A percentile compares a stretch with the other conserved stretches of the same genome.
Evolutionary conservation across 1,140 invertebrate genomes (phyloP).

Genomic region (Oncopodura yosiiana): DNA sequence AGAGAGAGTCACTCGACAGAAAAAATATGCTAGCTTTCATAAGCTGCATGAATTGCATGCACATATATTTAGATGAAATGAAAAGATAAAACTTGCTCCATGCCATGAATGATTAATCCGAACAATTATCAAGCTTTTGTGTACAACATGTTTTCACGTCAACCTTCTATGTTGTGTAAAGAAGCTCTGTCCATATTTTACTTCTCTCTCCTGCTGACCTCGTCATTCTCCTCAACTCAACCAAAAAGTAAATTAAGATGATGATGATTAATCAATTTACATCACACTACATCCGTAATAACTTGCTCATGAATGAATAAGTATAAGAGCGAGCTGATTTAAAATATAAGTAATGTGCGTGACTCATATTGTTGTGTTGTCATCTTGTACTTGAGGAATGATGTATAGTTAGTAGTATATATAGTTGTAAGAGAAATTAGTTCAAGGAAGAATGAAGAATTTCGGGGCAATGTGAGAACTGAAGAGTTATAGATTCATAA

Average conservation of each 20-base stretch:
- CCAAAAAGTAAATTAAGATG: background rate
- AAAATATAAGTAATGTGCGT: no score
- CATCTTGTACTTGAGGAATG: no score
- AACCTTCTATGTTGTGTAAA: background rate
- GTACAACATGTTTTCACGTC: slow-evolving; percentile 5
- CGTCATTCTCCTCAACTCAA: no score
- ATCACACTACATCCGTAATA: no score
- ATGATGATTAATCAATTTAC: slow-evolving; percentile 2
- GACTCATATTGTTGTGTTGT: no score
- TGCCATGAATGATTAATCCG: slow-evolving; percentile 22
- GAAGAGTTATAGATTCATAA: no score
- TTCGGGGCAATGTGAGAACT: no score
- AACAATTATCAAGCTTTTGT: slow-evolving; percentile 15
- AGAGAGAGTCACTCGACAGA: background rate
- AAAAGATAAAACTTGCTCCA: slow-evolving; percentile 12
- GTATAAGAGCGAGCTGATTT: no score
- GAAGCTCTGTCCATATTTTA: background rate
- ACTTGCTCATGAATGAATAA: no score
- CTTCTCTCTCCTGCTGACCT: background rate
- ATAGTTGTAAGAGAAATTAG: no score
- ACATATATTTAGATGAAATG: background rate
- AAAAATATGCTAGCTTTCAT: slow-evolving; percentile 3
- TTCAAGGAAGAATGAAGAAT: no score
- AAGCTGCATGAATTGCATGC: background rate
- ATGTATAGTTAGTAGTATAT: no score